Evolutionary conservation across 2,113 vertebrate species (phyloP).

Genomic region (Oryzias woworae): DNA sequence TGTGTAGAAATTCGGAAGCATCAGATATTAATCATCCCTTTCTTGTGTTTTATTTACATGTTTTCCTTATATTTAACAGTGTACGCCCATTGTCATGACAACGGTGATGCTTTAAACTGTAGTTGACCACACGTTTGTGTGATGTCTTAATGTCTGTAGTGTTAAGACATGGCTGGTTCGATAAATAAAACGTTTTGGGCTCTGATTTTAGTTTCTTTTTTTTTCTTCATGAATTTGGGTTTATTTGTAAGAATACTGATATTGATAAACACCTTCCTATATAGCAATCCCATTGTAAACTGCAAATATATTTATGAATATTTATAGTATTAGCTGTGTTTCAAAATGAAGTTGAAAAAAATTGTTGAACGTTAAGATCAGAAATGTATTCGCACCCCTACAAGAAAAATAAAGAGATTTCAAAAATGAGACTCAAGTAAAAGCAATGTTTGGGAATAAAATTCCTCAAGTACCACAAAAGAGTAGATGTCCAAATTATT

Average conservation of each 20-base stretch:
- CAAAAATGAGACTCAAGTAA: no score
- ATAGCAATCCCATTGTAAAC: no score
- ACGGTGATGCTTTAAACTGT: conserved; percentile 23
- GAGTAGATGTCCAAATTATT: no score
- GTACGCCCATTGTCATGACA: conserved; percentile 28
- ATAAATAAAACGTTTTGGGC: conserved; percentile 67
- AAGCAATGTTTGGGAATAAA: no score
- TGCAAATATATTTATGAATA: no score
- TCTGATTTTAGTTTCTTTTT: conserved; percentile 31
- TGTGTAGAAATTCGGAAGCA: conserved; percentile 9
- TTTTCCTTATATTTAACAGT: conserved; percentile 19
- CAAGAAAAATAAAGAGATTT: no score
- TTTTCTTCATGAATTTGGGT: not conserved
- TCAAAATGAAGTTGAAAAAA: no score
- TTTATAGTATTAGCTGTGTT: no score
- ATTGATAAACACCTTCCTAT: not conserved
- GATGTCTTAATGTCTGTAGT: conserved; percentile 62
- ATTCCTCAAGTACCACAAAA: no score
- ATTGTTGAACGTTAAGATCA: no score
- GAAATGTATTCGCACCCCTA: no score
- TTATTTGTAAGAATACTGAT: not conserved
- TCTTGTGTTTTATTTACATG: conserved; percentile 6
- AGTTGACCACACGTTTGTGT: conserved; percentile 39
- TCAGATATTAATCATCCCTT: conserved; percentile 16
- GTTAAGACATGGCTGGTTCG: conserved; percentile 52